phyloP scores from a whole-genome alignment of 2,888 invertebrate species.

The Parapristionchus giblindavisi region DNA sequence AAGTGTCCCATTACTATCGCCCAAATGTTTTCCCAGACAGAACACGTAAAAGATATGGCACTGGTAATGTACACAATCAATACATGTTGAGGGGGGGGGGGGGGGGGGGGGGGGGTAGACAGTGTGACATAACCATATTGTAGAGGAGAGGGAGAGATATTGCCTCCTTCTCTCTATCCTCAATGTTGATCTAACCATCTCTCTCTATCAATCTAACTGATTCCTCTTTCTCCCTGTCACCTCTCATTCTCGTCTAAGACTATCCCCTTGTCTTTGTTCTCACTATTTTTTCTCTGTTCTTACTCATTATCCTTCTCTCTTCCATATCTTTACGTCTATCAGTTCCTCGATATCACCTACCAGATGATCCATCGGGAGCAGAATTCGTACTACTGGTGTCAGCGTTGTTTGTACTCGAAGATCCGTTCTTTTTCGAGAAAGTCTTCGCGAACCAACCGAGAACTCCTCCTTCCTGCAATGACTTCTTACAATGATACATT shows the following conservation, averaged over 20 bases:
- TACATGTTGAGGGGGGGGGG: not conserved
- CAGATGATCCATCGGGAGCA: too few relatives aligned
- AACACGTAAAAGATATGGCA: not conserved
- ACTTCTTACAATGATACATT: too few relatives aligned
- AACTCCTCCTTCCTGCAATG: conserved; percentile 30
- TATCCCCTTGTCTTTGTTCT: not conserved
- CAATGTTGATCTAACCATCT: not conserved
- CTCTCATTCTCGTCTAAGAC: not conserved
- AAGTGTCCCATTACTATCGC: too few relatives aligned
- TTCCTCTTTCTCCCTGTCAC: not conserved
- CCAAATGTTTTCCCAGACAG: not conserved
- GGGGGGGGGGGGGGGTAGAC: not conserved
- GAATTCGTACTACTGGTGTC: too few relatives aligned
- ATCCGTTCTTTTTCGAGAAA: conserved; percentile 26
- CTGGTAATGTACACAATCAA: too few relatives aligned
- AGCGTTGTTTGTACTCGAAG: not conserved
- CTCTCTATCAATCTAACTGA: not conserved
- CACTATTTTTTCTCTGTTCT: not conserved
- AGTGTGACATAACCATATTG: not conserved
- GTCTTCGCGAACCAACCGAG: conserved; percentile 34
- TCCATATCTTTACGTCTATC: not conserved
- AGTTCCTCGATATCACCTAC: too few relatives aligned
- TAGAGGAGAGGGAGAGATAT: not conserved
- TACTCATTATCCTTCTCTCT: not conserved
- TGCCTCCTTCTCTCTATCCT: not conserved